Evolutionary conservation across 2,888 invertebrate genomes (phyloP).

Genomic region (Oscheius sp.): DNA sequence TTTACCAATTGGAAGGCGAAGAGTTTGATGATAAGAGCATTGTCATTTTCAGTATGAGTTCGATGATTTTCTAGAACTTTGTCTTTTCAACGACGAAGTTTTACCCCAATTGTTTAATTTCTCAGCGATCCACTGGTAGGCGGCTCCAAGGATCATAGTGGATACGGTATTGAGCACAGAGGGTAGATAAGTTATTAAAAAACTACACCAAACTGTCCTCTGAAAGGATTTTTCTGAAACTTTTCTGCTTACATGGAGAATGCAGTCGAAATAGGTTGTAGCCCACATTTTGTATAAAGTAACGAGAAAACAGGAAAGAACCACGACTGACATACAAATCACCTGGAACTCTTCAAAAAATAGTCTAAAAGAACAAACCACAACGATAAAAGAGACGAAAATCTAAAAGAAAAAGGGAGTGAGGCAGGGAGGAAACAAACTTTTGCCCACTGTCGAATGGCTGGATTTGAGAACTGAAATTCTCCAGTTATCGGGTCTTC

Average conservation of each 20-base stretch:
- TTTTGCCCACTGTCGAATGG: slow-evolving; percentile 40
- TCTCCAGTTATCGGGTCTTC: slow-evolving; percentile 71
- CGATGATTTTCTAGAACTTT: slow-evolving; percentile 72
- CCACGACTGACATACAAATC: slow-evolving; percentile 46
- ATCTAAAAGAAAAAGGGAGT: slow-evolving; percentile 30
- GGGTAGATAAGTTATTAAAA: slow-evolving; percentile 71
- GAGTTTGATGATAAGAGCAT: slow-evolving; percentile 73
- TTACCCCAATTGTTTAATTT: slow-evolving; percentile 69
- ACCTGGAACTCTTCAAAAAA: too few species aligned
- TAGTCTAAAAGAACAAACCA: too few species aligned
- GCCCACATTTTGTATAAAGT: slow-evolving; percentile 53
- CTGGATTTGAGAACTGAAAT: slow-evolving; percentile 70
- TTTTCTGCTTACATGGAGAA: slow-evolving; percentile 21
- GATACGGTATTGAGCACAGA: slow-evolving; percentile 72
- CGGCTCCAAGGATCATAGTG: slow-evolving; percentile 72
- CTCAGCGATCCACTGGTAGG: slow-evolving; percentile 70
- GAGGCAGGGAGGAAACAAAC: neutral
- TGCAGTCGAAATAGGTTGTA: slow-evolving; percentile 42
- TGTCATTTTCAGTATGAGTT: slow-evolving; percentile 72
- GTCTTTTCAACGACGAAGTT: neutral
- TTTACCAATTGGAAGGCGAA: slow-evolving; percentile 74
- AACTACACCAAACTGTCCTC: slow-evolving; percentile 41
- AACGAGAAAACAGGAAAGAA: slow-evolving; percentile 48
- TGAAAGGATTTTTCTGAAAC: neutral
- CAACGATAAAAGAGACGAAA: slow-evolving; percentile 39